phyloP scores from a whole-genome alignment of 2,113 vertebrate genomes.

The Corydoras sp. region DNA sequence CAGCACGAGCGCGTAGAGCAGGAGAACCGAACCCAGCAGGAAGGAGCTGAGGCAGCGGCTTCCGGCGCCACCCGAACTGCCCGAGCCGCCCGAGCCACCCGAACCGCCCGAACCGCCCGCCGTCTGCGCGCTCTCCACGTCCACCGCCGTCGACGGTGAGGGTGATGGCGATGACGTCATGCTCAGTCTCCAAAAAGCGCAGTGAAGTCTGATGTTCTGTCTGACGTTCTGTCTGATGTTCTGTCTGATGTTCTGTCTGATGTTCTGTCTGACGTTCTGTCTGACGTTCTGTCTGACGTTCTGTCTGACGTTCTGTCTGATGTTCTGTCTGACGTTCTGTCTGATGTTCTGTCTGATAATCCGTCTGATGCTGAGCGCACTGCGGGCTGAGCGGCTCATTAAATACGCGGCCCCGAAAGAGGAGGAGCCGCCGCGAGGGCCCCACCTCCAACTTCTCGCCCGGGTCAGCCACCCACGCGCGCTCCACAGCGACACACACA shows the following conservation, averaged over 20 bases:
- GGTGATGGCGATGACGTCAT: background rate
- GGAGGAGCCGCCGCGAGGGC: constrained; percentile 15
- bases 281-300: too few species aligned
- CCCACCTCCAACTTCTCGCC: background rate
- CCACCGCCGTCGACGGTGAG: background rate
- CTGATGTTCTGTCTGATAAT: background rate
- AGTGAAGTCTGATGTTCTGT: too few species aligned
- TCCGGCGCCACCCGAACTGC: constrained; percentile 6
- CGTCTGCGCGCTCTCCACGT: constrained; percentile 51
- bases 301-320: too few species aligned
- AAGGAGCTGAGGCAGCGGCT: constrained; percentile 48
- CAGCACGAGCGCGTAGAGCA: constrained; percentile 41
- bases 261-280: background rate
- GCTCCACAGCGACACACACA: constrained; percentile 15
- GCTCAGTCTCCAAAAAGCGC: background rate
- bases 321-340: too few species aligned
- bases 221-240: too few species aligned
- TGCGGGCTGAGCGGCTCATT: background rate
- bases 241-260: background rate
- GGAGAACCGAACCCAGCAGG: constrained; percentile 47
- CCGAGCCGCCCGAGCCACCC: background rate
- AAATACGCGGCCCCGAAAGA: background rate
- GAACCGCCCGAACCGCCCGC: background rate
- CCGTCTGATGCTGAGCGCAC: background rate
- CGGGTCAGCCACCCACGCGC: constrained; percentile 4